A percentile compares a stretch with the other conserved stretches of the same genome.
phyloP scores from a whole-genome alignment of 2,113 vertebrate species.

The Arothron firmamentum region DNA sequence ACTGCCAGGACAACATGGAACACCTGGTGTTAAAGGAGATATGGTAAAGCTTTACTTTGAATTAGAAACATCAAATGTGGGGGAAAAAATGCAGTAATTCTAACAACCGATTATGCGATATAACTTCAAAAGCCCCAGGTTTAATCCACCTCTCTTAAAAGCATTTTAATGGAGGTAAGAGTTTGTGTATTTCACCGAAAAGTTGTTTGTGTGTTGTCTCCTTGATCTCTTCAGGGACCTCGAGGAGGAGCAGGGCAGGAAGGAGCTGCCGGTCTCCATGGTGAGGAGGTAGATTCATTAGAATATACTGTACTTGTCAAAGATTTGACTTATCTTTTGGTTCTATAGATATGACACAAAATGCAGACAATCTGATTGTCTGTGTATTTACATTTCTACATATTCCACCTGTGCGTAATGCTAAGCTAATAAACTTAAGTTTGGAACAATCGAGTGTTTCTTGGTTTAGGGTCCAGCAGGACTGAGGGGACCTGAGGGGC shows the following conservation, averaged over 20 bases:
- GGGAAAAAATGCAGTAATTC: too few relatives aligned
- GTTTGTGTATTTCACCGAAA: neutral
- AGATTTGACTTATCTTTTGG: conserved; percentile 7
- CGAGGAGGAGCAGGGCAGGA: conserved; percentile 58
- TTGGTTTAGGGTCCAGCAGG: conserved; percentile 67
- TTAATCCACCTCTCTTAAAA: too few relatives aligned
- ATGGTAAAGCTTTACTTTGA: conserved; percentile 49
- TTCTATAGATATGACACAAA: neutral
- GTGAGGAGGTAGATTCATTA: conserved; percentile 80
- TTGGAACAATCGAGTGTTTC: conserved; percentile 1
- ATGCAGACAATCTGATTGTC: neutral
- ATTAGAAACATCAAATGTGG: too few relatives aligned
- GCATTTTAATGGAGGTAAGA: neutral
- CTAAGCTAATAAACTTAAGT: neutral
- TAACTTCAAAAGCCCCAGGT: too few relatives aligned
- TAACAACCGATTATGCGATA: too few relatives aligned
- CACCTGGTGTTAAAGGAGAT: conserved; percentile 59
- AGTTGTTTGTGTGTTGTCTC: neutral
- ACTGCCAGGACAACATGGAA: conserved; percentile 53
- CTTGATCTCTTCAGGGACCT: conserved; percentile 61
- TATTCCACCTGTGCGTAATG: too few relatives aligned
- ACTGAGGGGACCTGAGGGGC: conserved; percentile 52
- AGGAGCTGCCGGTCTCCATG: conserved; percentile 74
- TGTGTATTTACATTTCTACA: too few relatives aligned
- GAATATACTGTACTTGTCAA: neutral